These are phyloP conservation scores for Stenodera caucasica DNA, from an alignment of 2,888 invertebrate genomes.

Conservation along the genomic window DNA sequence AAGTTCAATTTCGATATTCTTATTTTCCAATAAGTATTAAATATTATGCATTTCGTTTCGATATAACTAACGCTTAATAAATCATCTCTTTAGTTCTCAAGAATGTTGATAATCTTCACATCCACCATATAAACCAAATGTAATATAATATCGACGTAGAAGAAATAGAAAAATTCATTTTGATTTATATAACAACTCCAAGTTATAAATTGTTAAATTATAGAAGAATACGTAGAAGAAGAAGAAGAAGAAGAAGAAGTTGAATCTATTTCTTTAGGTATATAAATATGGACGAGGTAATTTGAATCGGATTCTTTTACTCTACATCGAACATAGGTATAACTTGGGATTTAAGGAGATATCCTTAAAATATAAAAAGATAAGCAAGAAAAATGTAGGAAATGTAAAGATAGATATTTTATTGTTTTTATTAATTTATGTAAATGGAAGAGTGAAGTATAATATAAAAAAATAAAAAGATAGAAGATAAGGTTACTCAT, in stretches of 20 bases:
- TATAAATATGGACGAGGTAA: not conserved
- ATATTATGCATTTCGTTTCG: not conserved
- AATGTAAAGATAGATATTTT: no score
- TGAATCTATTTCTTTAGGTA: not conserved
- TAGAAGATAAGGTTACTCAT: no score
- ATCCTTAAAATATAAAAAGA: no score
- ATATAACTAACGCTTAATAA: not conserved
- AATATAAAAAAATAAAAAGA: no score
- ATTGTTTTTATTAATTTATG: no score
- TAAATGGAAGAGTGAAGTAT: no score
- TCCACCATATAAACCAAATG: not conserved
- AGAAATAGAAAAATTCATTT: not conserved
- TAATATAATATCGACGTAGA: not conserved
- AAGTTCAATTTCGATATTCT: not conserved
- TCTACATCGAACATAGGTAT: not conserved
- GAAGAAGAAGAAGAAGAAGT: not conserved
- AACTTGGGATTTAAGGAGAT: no score
- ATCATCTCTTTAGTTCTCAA: not conserved
- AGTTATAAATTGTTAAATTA: not conserved
- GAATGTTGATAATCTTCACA: not conserved
- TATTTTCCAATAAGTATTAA: no score
- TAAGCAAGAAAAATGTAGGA: no score
- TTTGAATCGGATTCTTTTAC: not conserved
- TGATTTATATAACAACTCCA: not conserved
- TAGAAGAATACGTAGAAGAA: no score